A percentile compares a stretch with the other conserved stretches of the same genome.
Evolutionary conservation across 1,140 invertebrate species (phyloP).

Genomic region (Drosophila tani): DNA sequence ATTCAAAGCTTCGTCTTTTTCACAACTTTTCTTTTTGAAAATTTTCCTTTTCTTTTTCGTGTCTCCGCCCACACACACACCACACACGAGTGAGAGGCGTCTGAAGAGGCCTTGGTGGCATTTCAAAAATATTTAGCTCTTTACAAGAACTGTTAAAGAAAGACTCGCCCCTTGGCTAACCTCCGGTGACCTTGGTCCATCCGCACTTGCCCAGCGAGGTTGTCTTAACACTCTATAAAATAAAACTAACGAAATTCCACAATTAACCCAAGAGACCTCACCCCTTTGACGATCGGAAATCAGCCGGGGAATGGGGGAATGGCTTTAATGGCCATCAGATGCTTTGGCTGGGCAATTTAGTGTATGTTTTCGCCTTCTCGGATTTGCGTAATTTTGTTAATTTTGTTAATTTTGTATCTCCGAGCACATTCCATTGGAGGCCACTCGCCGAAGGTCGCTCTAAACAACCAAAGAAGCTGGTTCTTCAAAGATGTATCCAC

Average conservation of each 20-base stretch:
- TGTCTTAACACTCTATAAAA: constrained; percentile 48
- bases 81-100: constrained; percentile 7
- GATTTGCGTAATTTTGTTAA: constrained; percentile 56
- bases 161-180: constrained; percentile 45
- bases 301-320: constrained; percentile 20
- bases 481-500: constrained; percentile 19
- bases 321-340: constrained; percentile 48
- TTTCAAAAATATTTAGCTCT: constrained; percentile 26
- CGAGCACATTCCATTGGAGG: constrained; percentile 36
- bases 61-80: constrained; percentile 28
- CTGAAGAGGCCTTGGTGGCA: constrained; percentile 30
- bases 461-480: constrained; percentile 22
- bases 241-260: constrained; percentile 48
- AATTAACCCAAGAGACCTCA: constrained; percentile 45
- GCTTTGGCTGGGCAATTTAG: constrained; percentile 28
- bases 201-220: constrained; percentile 11
- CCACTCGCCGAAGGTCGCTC: constrained; percentile 44
- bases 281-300: constrained; percentile 29
- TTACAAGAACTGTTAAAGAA: constrained; percentile 23
- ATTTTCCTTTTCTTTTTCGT: constrained; percentile 27
- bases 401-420: constrained; percentile 15
- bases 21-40: background rate
- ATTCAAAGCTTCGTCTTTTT: background rate
- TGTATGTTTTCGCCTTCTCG: constrained; percentile 37
- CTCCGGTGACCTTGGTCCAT: constrained; percentile 64